These are phyloP conservation scores for Paedocypris micromegethes DNA, from an alignment of 2,797 vertebrate genomes.

Conservation along the genomic window DNA sequence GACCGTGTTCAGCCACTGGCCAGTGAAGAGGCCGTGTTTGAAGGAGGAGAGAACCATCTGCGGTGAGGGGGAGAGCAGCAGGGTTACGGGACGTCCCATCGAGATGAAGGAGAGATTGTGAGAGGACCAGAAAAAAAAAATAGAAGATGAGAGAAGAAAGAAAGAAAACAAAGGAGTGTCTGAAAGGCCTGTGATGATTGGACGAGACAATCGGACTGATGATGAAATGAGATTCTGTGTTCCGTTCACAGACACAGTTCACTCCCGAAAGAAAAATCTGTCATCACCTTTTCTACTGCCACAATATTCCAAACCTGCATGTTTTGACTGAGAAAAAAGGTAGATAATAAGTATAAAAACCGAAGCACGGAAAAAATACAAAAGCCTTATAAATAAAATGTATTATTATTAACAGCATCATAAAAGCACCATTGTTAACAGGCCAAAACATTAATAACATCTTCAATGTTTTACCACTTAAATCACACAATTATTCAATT, in stretches of 20 bases:
- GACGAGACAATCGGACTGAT: constrained; percentile 10
- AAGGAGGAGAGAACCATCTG: constrained; percentile 94
- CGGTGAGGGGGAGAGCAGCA: constrained; percentile 50
- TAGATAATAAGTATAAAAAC: no score
- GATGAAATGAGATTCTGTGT: constrained; percentile 2
- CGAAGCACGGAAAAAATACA: no score
- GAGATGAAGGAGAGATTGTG: constrained; percentile 41
- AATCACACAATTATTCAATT: no score
- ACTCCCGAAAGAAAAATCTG: neutral
- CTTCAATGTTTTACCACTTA: no score
- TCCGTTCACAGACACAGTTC: neutral
- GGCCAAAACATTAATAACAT: no score
- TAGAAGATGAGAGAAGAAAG: constrained; percentile 42
- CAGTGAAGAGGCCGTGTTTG: constrained; percentile 87
- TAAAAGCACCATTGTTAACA: no score
- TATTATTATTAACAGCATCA: no score
- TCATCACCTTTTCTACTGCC: neutral
- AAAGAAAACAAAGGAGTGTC: constrained; percentile 39
- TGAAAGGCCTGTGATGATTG: neutral
- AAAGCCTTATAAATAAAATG: no score
- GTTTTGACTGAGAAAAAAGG: neutral
- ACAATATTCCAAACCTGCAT: neutral
- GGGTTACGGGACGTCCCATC: constrained; percentile 49
- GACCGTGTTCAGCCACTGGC: constrained; percentile 86
- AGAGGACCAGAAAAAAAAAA: constrained; percentile 48